A percentile compares a stretch with the other conserved stretches of the same genome.
Evolutionary conservation across 2,888 invertebrate species (phyloP).

Genomic region (Morpho achilles): DNA sequence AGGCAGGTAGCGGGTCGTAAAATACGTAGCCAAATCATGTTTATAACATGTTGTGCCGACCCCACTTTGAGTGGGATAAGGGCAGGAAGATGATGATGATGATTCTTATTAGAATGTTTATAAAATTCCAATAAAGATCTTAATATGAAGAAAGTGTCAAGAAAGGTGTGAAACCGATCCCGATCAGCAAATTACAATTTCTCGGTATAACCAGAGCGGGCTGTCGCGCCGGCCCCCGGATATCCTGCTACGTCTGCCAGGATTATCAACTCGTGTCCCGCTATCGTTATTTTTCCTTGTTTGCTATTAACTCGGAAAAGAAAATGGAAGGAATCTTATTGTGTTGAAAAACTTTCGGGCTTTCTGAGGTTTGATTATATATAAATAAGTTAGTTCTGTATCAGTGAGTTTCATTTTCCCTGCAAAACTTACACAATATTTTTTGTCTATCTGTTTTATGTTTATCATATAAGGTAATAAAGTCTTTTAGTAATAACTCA

Average conservation of each 20-base stretch:
- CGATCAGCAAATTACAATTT: conserved; percentile 24
- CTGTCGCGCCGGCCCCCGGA: conserved; percentile 47
- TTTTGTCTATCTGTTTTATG: no score
- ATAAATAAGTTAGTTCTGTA: conserved; percentile 4
- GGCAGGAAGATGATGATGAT: no score
- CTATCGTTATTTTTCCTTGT: conserved; percentile 48
- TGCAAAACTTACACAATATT: background rate
- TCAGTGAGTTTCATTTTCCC: background rate
- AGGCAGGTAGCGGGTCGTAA: no score
- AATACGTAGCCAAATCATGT: no score
- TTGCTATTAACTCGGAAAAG: conserved; percentile 41
- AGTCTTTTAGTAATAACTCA: no score
- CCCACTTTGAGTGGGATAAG: no score
- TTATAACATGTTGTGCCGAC: no score
- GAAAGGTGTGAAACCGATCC: conserved; percentile 34
- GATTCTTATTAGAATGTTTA: no score
- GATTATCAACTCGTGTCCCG: conserved; percentile 59
- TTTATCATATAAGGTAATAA: no score
- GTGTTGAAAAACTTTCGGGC: conserved; percentile 12
- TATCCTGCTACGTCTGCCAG: conserved; percentile 57
- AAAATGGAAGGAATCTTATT: conserved; percentile 15
- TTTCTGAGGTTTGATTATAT: conserved; percentile 12
- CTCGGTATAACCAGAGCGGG: conserved; percentile 43
- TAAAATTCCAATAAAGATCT: no score
- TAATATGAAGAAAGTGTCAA: conserved; percentile 2